These are phyloP conservation scores for Tetrao urogallus DNA, from an alignment of 2,113 vertebrate genomes.

Conservation along the genomic window DNA sequence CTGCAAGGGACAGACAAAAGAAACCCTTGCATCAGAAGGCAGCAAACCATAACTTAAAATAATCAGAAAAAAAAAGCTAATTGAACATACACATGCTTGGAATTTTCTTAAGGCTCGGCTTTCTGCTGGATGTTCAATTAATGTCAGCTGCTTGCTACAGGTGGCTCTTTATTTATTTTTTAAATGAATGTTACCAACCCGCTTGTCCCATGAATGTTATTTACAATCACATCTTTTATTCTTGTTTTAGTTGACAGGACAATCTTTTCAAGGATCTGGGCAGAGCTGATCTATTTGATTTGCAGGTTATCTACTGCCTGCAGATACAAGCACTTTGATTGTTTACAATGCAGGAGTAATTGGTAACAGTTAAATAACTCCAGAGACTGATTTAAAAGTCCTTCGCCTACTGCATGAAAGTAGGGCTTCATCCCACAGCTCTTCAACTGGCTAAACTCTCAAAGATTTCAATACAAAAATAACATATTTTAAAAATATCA, in stretches of 20 bases:
- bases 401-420: conserved; percentile 50
- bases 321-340: conserved; percentile 74
- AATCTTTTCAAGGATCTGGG: conserved; percentile 76
- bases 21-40: neutral
- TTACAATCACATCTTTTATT: conserved; percentile 74
- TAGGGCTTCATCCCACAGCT: conserved; percentile 15
- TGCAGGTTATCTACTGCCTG: conserved; percentile 77
- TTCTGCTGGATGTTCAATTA: neutral
- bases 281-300: conserved; percentile 76
- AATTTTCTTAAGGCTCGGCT: neutral
- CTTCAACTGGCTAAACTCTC: neutral
- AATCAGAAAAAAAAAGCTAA: neutral
- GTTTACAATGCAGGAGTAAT: conserved; percentile 75
- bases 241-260: conserved; percentile 69
- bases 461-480: neutral
- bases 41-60: neutral
- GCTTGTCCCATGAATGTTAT: conserved; percentile 33
- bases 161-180: conserved; percentile 40
- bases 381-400: conserved; percentile 70
- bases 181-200: conserved; percentile 51
- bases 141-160: neutral
- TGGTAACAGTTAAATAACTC: conserved; percentile 71
- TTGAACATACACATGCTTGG: fast-evolving
- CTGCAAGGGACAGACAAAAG: fast-evolving
- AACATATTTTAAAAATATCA: conserved; percentile 17